phyloP scores from a whole-genome alignment of 2,797 vertebrate species.

The Cossypha dichroa region DNA sequence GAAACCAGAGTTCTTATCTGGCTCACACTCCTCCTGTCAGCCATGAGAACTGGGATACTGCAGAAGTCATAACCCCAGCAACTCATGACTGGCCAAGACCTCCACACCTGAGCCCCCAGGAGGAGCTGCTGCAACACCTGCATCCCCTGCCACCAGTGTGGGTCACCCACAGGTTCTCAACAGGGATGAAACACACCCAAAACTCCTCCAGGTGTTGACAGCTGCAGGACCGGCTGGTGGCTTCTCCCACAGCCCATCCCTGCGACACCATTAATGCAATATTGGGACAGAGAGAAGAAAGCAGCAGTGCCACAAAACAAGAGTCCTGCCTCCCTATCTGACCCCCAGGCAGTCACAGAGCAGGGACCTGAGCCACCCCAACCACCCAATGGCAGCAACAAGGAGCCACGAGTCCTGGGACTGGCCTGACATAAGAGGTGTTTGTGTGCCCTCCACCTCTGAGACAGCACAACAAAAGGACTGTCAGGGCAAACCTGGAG shows the following conservation, averaged over 20 bases:
- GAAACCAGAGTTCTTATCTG: neutral
- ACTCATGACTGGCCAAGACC: rapidly evolving
- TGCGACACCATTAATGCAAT: rapidly evolving
- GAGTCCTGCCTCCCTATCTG: neutral
- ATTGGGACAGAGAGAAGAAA: neutral
- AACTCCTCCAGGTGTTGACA: neutral
- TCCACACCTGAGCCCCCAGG: neutral
- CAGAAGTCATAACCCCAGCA: neutral
- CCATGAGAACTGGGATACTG: rapidly evolving
- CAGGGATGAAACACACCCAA: rapidly evolving
- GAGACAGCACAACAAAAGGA: neutral
- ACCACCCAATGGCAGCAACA: neutral
- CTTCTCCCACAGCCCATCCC: neutral
- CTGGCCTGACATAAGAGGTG: neutral
- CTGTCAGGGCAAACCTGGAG: neutral
- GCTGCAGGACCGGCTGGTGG: rapidly evolving
- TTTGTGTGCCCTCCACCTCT: neutral
- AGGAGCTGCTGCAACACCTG: neutral
- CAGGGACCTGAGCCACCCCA: neutral
- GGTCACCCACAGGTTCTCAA: rapidly evolving
- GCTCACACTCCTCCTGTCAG: rapidly evolving
- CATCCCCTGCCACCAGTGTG: rapidly evolving
- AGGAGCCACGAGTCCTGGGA: neutral
- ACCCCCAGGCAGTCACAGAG: rapidly evolving
- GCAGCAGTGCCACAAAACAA: neutral